A percentile compares a stretch with the other conserved stretches of the same genome.
These are phyloP conservation scores for Alosa sapidissima DNA, from an alignment of 2,797 vertebrate genomes.

Conservation along the genomic window DNA sequence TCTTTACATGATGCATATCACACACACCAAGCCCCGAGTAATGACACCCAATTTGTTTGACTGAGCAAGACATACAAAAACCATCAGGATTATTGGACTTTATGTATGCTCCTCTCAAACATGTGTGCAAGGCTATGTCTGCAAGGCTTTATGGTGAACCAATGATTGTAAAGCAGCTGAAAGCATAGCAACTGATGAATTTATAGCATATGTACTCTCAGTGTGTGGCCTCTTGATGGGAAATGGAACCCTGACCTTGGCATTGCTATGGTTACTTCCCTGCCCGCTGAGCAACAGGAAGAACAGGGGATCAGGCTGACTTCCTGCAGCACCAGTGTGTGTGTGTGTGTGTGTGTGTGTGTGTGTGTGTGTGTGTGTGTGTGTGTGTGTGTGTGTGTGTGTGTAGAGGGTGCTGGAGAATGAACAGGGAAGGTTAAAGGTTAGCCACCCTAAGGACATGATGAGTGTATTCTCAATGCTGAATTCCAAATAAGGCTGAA, in stretches of 20 bases:
- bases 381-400: background rate
- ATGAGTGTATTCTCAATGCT: background rate
- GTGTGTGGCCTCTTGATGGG: background rate
- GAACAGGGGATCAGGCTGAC: slow-evolving; percentile 5
- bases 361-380: background rate
- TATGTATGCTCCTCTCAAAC: background rate
- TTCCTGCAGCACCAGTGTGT: background rate
- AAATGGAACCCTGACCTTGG: background rate
- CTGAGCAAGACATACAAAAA: background rate
- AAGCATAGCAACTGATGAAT: background rate
- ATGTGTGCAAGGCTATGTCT: background rate
- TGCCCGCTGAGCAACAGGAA: slow-evolving; percentile 1
- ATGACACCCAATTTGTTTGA: background rate
- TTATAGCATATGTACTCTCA: background rate
- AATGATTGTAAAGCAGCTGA: background rate
- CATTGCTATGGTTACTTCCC: background rate
- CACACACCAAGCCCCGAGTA: background rate
- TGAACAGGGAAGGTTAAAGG: background rate
- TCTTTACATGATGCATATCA: background rate
- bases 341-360: background rate
- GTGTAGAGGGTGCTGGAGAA: background rate
- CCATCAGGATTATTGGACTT: background rate
- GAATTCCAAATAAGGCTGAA: background rate
- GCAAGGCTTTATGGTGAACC: background rate
- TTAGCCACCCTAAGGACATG: background rate